Conservation (phyloP, 2,888 invertebrate genomes). For the Cheilosia grossa region DNA sequence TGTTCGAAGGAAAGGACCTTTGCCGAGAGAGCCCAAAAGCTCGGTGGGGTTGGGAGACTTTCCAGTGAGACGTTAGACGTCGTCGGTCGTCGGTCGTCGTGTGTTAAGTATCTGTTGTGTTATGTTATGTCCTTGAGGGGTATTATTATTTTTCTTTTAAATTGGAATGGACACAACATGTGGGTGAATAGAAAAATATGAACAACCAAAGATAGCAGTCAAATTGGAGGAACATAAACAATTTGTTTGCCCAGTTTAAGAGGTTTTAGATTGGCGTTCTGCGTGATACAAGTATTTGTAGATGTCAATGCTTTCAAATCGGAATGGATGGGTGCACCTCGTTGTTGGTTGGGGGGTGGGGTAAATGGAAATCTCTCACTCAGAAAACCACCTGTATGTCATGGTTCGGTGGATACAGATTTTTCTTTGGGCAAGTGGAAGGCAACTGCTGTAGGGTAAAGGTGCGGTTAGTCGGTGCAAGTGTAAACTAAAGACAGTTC, state of each 20-base stretch:
- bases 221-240: background rate
- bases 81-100: background rate
- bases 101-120: background rate
- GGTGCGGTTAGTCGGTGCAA: background rate
- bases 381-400: slow-evolving; percentile 48
- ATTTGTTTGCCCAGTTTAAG: slow-evolving; percentile 14
- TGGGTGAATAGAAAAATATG: slow-evolving; percentile 52
- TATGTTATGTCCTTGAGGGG: slow-evolving; percentile 69
- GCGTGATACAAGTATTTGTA: background rate
- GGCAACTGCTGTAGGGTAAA: slow-evolving; percentile 6
- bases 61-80: slow-evolving; percentile 42
- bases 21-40: slow-evolving; percentile 5
- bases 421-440: slow-evolving; percentile 2
- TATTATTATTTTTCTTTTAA: slow-evolving; percentile 21
- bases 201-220: slow-evolving; percentile 9
- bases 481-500: too few relatives aligned
- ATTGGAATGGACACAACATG: slow-evolving; percentile 72
- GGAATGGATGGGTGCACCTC: slow-evolving; percentile 11
- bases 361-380: slow-evolving; percentile 1
- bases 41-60: slow-evolving; percentile 13
- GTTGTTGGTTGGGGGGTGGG: background rate
- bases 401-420: slow-evolving; percentile 30
- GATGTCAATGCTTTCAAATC: slow-evolving; percentile 10
- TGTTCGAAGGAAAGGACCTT: background rate
- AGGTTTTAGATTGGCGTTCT: slow-evolving; percentile 11